Base-by-base conservation (phyloP, 2,888 invertebrate genomes). In the Hirtodrosophila duncani region DNA sequence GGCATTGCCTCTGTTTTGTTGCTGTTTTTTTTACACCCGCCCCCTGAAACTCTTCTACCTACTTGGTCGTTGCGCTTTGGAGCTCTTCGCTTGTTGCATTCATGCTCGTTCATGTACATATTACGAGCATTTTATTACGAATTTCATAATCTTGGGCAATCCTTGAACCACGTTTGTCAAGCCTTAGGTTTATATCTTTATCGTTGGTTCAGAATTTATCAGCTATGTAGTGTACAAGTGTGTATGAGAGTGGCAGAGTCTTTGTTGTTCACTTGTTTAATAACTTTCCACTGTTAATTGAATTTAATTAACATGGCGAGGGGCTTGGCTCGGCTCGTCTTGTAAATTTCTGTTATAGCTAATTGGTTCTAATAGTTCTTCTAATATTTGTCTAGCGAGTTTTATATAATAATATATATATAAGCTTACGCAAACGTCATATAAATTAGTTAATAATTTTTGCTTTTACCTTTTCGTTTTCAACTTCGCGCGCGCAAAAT, bases 61-160 rank as follows among this genome's bases (percentile, higher is more conserved):
- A 8, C 8, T 26, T 21, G 3, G 36, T n/a, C 18, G 21, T 10
- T 20, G 16, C 8, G 17, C 46, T 48, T 23, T 38, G 33, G 26
- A 34, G 33, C 58, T 18, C 24, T 57, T 56, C 39, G 44, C 51
- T 34, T 51, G 33, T 51, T 71, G 71, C 71, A 79, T 71, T 80
- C 71, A 79, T 64, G 80, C 68, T 39, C 68, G 53, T 33, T 64
- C 72, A 56, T 79, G 77, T 67, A 61, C 38, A 67, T 38, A 34
- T 63, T 44, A 8, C 16, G 4, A 26, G 24, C 30, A 49, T 33
- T 21, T 63, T 50, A 49, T 36, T 34, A 29, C 53, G 53, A 78
- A 72, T 72, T 72, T 72, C 72, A 79, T 80, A 72, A 72, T 57
- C 39, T 64, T 53, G 37, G 21, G 50, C 46, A 72, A 72, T 77